Evolutionary conservation across 1,140 invertebrate genomes (phyloP), one percentile per base, ranked within the genome.

Genomic region (Panonychus citri): DNA sequence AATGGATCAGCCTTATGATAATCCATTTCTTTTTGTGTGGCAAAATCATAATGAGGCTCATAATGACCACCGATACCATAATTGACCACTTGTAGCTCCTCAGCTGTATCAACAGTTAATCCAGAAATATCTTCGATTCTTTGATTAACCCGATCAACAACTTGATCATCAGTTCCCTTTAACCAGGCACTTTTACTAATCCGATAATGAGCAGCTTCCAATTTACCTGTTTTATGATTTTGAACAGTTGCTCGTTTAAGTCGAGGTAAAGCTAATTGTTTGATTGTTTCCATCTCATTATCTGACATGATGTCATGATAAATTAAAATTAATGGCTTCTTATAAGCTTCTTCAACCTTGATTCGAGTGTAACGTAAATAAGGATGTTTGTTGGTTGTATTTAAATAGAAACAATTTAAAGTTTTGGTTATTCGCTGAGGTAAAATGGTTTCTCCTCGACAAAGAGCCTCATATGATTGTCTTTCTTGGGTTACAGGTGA

Each of bases 21-120:
- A 12, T 34, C 30, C 30, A 34, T 34, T 70, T 96, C 88, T 67
- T 83, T 81, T 72, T 79, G 81, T 69, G 84, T 75, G 0, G 85
- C 85, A 70, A 93, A 95, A 72, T 98, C 94, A 73, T 82, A 97
- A 70, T 99, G 94, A n/a, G 93, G 91, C 65, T 96, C 51, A 57
- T 97, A 97, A 70, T 98, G 93, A 1, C 94, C 94, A n/a, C 91
- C 93, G 62, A 97, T 87, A 24, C 93, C 94, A 71, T 97, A 97
- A 73, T 97, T 97, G 56, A 91, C 89, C 49, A 97, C 87, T 73
- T 97, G 85, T 53, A 94, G 73, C 67, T 93, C 90, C 71, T 98
- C 93, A 0, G 90, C 88, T 0, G 88, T 86, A 5, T 74, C 71
- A 71, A 90, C 78, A 51, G 78, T 79, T 55, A 97, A 71, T 3